phyloP scores from a whole-genome alignment of 2,797 vertebrate species.

The Cynodonichthys magdalenae region DNA sequence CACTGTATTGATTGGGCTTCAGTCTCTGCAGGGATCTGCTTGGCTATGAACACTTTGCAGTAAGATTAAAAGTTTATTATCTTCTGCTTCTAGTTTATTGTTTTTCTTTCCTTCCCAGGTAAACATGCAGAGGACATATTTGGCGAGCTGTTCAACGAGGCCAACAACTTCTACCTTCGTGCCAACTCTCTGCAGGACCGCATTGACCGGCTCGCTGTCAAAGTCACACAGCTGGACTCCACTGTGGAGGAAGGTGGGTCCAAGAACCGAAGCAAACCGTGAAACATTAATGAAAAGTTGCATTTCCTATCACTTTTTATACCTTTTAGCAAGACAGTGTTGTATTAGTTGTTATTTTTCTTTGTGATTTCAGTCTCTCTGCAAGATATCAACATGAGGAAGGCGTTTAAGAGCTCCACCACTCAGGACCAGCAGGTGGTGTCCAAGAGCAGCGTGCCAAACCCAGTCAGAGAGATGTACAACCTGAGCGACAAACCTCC shows the following conservation, averaged over 20 bases:
- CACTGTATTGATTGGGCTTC: slow-evolving; percentile 46
- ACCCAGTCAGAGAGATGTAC: slow-evolving; percentile 93
- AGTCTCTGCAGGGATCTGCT: slow-evolving; percentile 31
- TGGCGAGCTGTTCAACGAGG: slow-evolving; percentile 96
- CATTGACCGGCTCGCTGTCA: slow-evolving; percentile 96
- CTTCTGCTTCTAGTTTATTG: slow-evolving; percentile 25
- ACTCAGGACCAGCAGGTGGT: slow-evolving; percentile 98
- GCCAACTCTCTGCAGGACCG: slow-evolving; percentile 97
- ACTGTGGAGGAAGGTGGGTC: slow-evolving; percentile 97
- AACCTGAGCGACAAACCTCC: slow-evolving; percentile 95
- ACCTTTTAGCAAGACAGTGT: not conserved
- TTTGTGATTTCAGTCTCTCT: slow-evolving; percentile 86
- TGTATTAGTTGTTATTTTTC: slow-evolving; percentile 22
- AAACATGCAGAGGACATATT: slow-evolving; percentile 99
- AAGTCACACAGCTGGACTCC: slow-evolving; percentile 99
- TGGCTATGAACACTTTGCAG: slow-evolving; percentile 28
- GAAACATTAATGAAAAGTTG: slow-evolving; percentile 6
- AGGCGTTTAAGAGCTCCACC: slow-evolving; percentile 97
- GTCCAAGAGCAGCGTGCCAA: slow-evolving; percentile 94
- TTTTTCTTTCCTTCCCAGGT: slow-evolving; percentile 75
- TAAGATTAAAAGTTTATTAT: slow-evolving; percentile 38
- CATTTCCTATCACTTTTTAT: not conserved
- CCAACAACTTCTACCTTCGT: slow-evolving; percentile 95
- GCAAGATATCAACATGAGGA: slow-evolving; percentile 99
- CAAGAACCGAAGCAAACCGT: slow-evolving; percentile 8